These are phyloP conservation scores for Centropus bengalensis DNA, from an alignment of 2,113 vertebrate genomes.

Conservation along the genomic window DNA sequence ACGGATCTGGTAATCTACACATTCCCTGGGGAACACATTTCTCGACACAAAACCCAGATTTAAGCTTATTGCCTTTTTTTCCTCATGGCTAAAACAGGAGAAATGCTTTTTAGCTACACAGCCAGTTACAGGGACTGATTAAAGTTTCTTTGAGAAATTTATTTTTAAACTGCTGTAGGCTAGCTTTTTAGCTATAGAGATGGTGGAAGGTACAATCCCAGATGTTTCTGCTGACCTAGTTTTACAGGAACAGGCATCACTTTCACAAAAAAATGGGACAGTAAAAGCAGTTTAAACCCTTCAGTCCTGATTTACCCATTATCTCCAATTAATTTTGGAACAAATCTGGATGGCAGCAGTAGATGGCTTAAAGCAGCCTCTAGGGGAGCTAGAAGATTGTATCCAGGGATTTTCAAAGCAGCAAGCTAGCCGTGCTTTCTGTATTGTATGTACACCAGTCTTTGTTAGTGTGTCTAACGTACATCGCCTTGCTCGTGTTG, in stretches of 20 bases:
- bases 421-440: background rate
- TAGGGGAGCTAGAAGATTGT: slow-evolving; percentile 49
- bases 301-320: background rate
- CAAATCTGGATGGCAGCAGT: background rate
- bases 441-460: background rate
- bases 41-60: background rate
- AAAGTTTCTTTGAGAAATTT: slow-evolving; percentile 21
- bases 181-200: slow-evolving; percentile 27
- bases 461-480: background rate
- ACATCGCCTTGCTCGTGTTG: background rate
- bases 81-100: background rate
- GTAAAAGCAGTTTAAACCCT: background rate
- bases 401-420: slow-evolving; percentile 1
- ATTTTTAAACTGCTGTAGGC: slow-evolving; percentile 39
- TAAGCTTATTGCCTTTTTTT: background rate
- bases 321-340: background rate
- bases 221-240: slow-evolving; percentile 32
- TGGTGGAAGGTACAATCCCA: slow-evolving; percentile 15
- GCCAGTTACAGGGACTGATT: background rate
- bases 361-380: slow-evolving; percentile 23
- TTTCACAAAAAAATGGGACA: background rate
- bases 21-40: background rate
- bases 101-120: slow-evolving; percentile 6
- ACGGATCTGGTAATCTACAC: background rate
- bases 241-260: background rate